Base-by-base conservation (phyloP, 2,888 invertebrate genomes). In the Ferdinandea cuprea region DNA sequence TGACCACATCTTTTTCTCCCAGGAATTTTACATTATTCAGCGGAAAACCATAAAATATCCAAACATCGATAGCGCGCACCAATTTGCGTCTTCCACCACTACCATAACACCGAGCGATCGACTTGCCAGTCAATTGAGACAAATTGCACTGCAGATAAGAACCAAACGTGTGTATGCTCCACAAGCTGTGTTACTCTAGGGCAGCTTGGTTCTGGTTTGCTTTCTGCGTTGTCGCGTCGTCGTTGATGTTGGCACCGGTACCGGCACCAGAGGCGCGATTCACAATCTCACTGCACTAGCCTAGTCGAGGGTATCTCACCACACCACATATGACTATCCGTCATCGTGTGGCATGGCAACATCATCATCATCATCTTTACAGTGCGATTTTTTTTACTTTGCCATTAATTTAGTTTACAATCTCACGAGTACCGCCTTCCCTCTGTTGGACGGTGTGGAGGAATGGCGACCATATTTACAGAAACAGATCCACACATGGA, bases 401-500 rank as follows among this genome's bases (percentile, higher is more conserved):
- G 52, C 61, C 63, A 63, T 80, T 69, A 80, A 69, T 69, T 74
- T 63, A 73, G 54, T 21, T 61, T 73, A 56, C 58, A 61, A 44
- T 63, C 44, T 17, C 35, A 52, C 17, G 72, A 42, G 50, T 7
- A n/a, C 17, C 48, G 32, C 63, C 19, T 25, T 21, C 19, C 44
- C 11, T 44, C 19, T 44, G 19, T 9, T n/a, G 19, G 11, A 19
- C n/a, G 9, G 1, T 7, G 19, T 19, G 19, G 44, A 21, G 19
- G 17, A 17, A 19, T 9, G 11, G 40, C 54, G 71, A 61, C 77
- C 81, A 81, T 81, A 77, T 81, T 81, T 81, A 81, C 56, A 77
- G 81, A 72, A 77, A 81, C 56, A 77, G 81, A 72, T 77, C 61
- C 77, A 66, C 81, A 77, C 81, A 81, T 81, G 81, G 81, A 81